Evolutionary conservation across 2,797 vertebrate species (phyloP).

Genomic region (Peromyscus aztecus): DNA sequence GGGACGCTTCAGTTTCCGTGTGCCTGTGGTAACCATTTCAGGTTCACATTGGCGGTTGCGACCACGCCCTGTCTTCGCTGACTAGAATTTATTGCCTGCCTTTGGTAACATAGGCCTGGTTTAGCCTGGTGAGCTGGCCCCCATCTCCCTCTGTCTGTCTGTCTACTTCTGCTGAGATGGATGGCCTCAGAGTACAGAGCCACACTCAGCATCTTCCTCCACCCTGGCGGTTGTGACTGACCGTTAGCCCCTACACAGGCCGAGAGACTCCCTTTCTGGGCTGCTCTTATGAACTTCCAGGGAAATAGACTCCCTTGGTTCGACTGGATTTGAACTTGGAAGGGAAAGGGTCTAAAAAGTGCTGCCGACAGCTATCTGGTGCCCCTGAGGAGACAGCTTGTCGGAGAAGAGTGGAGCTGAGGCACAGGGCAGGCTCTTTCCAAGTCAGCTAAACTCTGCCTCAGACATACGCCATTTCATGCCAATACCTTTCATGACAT

Average conservation of each 20-base stretch:
- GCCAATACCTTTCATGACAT: neutral
- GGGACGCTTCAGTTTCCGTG: neutral
- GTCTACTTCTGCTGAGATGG: neutral
- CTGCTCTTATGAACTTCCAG: neutral
- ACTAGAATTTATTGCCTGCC: neutral
- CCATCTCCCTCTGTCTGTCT: neutral
- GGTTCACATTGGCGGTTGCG: neutral
- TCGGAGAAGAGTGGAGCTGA: neutral
- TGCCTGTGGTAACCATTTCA: too few relatives aligned
- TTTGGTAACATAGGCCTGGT: neutral
- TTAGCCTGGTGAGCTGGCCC: neutral
- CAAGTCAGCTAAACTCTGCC: neutral
- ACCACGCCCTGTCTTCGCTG: neutral
- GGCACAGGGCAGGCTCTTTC: neutral
- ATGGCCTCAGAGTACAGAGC: too few relatives aligned
- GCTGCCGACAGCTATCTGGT: neutral
- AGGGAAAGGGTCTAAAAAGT: neutral
- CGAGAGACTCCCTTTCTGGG: neutral
- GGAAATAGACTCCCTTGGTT: neutral
- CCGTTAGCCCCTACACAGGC: too few relatives aligned
- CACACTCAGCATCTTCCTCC: neutral
- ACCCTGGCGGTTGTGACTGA: neutral
- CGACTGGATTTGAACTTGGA: neutral
- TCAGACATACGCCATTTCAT: neutral
- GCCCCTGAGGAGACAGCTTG: neutral